Base-by-base conservation (phyloP, 2,113 vertebrate genomes). In the Carlito syrichta region DNA sequence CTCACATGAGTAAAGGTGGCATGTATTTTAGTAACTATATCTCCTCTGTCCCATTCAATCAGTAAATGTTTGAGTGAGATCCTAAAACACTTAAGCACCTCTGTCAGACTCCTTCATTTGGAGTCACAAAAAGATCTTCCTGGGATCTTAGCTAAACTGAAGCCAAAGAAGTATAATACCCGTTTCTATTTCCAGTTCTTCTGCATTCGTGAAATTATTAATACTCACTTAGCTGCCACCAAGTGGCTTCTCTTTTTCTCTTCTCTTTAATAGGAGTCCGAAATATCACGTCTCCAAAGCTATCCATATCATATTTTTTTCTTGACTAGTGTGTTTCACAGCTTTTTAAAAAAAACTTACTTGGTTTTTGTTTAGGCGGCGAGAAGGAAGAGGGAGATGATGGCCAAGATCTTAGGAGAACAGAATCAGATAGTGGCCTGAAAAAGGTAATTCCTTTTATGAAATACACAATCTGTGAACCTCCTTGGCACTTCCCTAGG, bases 381-480 rank as follows among this genome's bases (percentile, higher is more conserved):
- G 99, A 99, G 1, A 99, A 99, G 98, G 99, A 99, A 32, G 99
- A 99, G 95, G 98, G 98, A 0, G 99, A 99, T 0, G 99, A 99
- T 30, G 94, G 97, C 35, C 99, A 99, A 88, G 99, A 99, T 93
- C 99, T 99, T 71, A 98, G 99, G 96, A 99, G 99, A 94, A 99
- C 99, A 0, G 99, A 99, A 85, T 99, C 99, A 0, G 99, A 99
- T 96, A 99, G 99, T 38, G 99, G 99, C 88, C 98, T 99, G 66
- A 99, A 99, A 97, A 99, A 99, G 99, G 99, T 99, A 98, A 35
- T 62, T 56, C 20, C 20, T 23, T n/a, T 30, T 27, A n/a, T 38
- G 43, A 27, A 0, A 30, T 1, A 20, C 9, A 13, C 62, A 35
- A 0, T 19, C 50, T 52, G 0, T 13, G 17, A 56, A 17, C 83